These are phyloP conservation scores for Caenorhabditis sp. DNA, from an alignment of 2,888 invertebrate species.

Conservation along the genomic window DNA sequence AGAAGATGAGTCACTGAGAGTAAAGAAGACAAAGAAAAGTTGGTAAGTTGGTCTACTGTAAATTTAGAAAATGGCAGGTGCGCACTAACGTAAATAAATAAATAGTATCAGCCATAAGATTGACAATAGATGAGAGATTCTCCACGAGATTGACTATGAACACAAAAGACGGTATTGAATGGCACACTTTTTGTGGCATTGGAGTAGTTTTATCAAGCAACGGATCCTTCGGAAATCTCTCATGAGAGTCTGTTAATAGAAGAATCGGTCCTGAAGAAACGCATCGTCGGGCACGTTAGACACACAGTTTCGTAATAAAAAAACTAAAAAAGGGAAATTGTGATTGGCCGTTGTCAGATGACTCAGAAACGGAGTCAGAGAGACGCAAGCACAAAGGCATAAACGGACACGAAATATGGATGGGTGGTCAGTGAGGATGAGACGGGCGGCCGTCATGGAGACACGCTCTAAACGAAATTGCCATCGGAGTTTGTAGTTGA, in stretches of 20 bases:
- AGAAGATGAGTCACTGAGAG: background rate
- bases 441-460: constrained; percentile 47
- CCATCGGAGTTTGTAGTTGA: constrained; percentile 24
- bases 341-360: background rate
- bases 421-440: constrained; percentile 38
- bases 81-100: background rate
- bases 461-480: constrained; percentile 4
- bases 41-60: constrained; percentile 9
- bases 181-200: too few relatives aligned
- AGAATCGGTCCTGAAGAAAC: too few relatives aligned
- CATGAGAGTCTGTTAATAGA: too few relatives aligned
- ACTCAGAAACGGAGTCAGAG: constrained; percentile 2
- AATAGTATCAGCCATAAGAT: too few relatives aligned
- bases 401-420: constrained; percentile 16
- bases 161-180: too few relatives aligned
- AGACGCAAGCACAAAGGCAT: constrained; percentile 33
- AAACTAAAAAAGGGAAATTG: background rate
- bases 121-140: too few relatives aligned
- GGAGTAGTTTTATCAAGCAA: too few relatives aligned
- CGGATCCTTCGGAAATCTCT: too few relatives aligned
- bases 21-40: constrained; percentile 11
- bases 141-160: too few relatives aligned
- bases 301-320: background rate
- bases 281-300: too few relatives aligned
- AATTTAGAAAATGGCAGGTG: too few relatives aligned